Evolutionary conservation across 2,113 vertebrate genomes (phyloP).

Genomic region (Chrysochloris asiatica): DNA sequence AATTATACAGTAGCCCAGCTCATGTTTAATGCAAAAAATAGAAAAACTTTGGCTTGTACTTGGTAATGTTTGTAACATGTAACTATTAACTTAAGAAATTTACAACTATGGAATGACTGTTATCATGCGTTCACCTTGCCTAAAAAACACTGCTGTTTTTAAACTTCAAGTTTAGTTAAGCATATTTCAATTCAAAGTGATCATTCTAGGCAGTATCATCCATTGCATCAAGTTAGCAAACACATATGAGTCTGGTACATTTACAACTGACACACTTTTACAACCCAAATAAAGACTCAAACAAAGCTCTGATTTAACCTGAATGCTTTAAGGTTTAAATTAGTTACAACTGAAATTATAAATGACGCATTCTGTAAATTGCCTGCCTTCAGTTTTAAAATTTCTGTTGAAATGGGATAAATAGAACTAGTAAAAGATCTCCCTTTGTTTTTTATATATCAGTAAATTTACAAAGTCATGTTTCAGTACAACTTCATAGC

Average conservation of each 20-base stretch:
- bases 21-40: constrained; percentile 84
- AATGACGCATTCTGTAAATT: background rate
- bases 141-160: constrained; percentile 85
- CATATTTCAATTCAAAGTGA: constrained; percentile 78
- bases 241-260: constrained; percentile 79
- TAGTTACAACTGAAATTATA: constrained; percentile 30
- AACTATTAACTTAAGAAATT: constrained; percentile 81
- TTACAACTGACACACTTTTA: constrained; percentile 80
- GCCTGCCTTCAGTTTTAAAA: constrained; percentile 8
- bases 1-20: constrained; percentile 84
- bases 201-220: constrained; percentile 63
- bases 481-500: background rate
- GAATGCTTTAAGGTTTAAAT: constrained; percentile 40
- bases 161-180: constrained; percentile 79
- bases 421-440: constrained; percentile 27
- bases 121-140: constrained; percentile 85
- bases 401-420: background rate
- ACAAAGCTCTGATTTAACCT: constrained; percentile 56
- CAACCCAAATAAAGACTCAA: constrained; percentile 82
- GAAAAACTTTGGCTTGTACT: constrained; percentile 77
- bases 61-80: constrained; percentile 78
- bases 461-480: constrained; percentile 32
- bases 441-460: constrained; percentile 53
- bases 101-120: constrained; percentile 78
- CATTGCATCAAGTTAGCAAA: constrained; percentile 81